Conservation (phyloP, 2,113 vertebrate genomes). For the Limnothrissa miodon region DNA sequence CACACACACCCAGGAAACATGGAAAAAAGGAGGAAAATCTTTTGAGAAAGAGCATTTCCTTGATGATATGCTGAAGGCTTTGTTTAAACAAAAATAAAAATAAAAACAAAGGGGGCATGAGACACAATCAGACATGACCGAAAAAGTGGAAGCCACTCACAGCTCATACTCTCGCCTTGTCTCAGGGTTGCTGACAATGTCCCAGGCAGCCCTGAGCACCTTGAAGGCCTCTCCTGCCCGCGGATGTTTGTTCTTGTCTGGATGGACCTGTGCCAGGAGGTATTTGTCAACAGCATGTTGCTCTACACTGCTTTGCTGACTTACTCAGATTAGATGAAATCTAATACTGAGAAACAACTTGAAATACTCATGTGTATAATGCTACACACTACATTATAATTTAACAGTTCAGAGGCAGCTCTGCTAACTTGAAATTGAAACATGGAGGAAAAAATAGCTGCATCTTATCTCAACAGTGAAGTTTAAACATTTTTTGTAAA, state of each 20-base stretch:
- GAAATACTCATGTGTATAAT: background rate
- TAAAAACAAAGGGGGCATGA: too few species aligned
- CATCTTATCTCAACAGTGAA: background rate
- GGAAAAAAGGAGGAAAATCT: too few species aligned
- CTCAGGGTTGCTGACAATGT: constrained; percentile 91
- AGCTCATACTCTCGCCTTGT: constrained; percentile 83
- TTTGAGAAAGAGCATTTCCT: background rate
- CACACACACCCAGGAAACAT: too few species aligned
- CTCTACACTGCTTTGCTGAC: background rate
- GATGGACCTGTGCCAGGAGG: constrained; percentile 80
- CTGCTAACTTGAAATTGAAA: background rate
- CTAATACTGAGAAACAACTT: background rate
- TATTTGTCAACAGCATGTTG: background rate
- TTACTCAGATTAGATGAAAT: background rate
- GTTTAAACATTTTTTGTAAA: background rate
- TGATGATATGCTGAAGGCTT: background rate
- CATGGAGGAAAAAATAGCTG: background rate
- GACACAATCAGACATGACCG: background rate
- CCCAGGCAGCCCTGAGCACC: constrained; percentile 92
- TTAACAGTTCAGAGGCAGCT: background rate
- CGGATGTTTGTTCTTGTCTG: constrained; percentile 93
- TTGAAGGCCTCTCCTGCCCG: constrained; percentile 92
- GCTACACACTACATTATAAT: background rate
- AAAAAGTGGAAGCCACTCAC: constrained; percentile 70
- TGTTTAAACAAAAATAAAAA: too few species aligned